Conservation (phyloP, 2,113 vertebrate genomes). For the Lutjanus erythropterus region DNA sequence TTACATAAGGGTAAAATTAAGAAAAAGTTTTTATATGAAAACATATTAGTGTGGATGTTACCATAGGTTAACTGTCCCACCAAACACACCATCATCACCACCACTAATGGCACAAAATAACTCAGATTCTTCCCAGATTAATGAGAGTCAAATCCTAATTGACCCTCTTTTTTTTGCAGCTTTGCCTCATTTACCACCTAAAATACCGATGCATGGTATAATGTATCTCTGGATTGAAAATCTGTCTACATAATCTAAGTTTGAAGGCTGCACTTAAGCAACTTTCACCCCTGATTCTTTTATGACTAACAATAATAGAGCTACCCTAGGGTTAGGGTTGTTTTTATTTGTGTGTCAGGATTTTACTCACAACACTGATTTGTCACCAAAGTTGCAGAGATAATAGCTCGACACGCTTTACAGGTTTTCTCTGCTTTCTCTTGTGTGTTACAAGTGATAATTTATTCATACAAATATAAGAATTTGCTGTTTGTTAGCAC, state of each 20-base stretch:
- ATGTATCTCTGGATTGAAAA: neutral
- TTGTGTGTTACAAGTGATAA: constrained; percentile 57
- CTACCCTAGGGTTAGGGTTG: constrained; percentile 23
- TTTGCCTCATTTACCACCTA: constrained; percentile 8
- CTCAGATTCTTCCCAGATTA: neutral
- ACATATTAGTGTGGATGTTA: too few relatives aligned
- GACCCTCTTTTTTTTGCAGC: constrained; percentile 15
- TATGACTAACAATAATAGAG: constrained; percentile 3
- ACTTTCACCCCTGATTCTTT: neutral
- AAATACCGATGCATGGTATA: constrained; percentile 3
- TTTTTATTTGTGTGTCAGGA: constrained; percentile 32
- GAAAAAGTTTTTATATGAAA: too few relatives aligned
- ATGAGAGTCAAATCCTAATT: constrained; percentile 6
- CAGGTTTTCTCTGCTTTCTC: constrained; percentile 43
- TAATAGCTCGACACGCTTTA: constrained; percentile 41
- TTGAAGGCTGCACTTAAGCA: constrained; percentile 7
- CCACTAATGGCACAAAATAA: neutral
- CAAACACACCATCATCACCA: neutral
- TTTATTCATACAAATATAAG: constrained; percentile 52
- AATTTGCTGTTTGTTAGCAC: constrained; percentile 27
- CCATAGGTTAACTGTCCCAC: neutral
- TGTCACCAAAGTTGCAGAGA: constrained; percentile 36
- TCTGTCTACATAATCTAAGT: neutral
- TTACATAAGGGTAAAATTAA: too few relatives aligned
- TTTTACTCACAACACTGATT: constrained; percentile 35